Percentiles rank a stretch among this genome's conserved stretches.
Evolutionary conservation across 2,888 invertebrate genomes (phyloP).

Genomic region (Acrobasis suavella): DNA sequence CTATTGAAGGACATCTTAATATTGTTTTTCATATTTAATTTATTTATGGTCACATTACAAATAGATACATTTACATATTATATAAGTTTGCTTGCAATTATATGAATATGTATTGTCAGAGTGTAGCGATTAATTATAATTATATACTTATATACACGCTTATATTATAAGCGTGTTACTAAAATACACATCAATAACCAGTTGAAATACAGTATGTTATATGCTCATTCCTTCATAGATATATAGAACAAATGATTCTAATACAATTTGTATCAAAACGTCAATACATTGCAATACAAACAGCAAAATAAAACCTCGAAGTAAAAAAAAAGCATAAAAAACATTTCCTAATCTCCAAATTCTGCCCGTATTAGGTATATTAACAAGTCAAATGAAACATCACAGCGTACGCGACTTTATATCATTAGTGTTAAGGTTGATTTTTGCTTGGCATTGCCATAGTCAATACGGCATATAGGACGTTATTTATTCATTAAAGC

Average conservation of each 20-base stretch:
- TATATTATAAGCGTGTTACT: no score
- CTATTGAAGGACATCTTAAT: no score
- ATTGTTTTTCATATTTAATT: no score
- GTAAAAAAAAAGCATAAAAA: constrained; percentile 51
- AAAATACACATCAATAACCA: no score
- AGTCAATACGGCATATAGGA: constrained; percentile 48
- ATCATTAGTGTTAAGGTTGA: constrained; percentile 25
- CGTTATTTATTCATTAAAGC: constrained; percentile 50
- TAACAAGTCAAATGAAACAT: constrained; percentile 66
- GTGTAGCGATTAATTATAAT: no score
- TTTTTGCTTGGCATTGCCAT: constrained; percentile 31
- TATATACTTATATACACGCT: no score
- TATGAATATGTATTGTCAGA: no score
- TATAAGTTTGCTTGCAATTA: no score
- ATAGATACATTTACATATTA: no score
- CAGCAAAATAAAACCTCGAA: constrained; percentile 46
- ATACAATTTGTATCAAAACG: neutral
- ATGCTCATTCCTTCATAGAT: no score
- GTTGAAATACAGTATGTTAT: no score
- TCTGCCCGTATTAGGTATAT: constrained; percentile 57
- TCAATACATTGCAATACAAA: constrained; percentile 28
- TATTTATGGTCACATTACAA: no score
- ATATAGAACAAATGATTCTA: neutral
- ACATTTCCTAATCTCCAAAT: constrained; percentile 76
- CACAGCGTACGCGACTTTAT: constrained; percentile 39